These are phyloP conservation scores for Serilophus lunatus DNA, from an alignment of 2,113 vertebrate genomes.

Conservation along the genomic window DNA sequence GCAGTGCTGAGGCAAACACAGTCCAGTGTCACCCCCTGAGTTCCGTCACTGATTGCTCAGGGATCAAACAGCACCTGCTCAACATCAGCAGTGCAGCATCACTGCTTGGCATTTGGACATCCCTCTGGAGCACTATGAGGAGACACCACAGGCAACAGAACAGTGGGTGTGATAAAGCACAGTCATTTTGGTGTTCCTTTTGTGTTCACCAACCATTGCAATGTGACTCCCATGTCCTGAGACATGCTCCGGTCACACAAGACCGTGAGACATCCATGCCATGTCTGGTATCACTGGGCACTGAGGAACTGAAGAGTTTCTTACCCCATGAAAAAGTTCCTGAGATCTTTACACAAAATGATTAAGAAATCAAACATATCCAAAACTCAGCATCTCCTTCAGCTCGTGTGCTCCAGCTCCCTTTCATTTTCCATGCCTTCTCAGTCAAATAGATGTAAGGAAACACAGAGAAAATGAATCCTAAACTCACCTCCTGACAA, in stretches of 20 bases:
- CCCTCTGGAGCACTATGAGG: background rate
- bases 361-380: background rate
- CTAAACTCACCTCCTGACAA: background rate
- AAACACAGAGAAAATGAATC: background rate
- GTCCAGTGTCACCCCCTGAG: rapidly evolving
- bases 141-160: background rate
- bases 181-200: background rate
- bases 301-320: background rate
- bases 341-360: background rate
- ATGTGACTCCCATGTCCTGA: rapidly evolving
- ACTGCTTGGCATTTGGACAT: background rate
- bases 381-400: background rate
- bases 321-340: background rate
- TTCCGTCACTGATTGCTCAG: background rate
- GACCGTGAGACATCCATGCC: rapidly evolving
- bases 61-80: background rate
- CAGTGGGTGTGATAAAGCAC: rapidly evolving
- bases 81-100: background rate
- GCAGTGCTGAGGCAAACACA: background rate
- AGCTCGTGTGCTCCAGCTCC: background rate
- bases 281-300: background rate
- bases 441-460: background rate
- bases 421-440: background rate
- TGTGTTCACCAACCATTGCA: rapidly evolving
- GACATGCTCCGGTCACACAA: rapidly evolving